Conservation (phyloP, 2,113 vertebrate species). For the Carassius auratus region DNA sequence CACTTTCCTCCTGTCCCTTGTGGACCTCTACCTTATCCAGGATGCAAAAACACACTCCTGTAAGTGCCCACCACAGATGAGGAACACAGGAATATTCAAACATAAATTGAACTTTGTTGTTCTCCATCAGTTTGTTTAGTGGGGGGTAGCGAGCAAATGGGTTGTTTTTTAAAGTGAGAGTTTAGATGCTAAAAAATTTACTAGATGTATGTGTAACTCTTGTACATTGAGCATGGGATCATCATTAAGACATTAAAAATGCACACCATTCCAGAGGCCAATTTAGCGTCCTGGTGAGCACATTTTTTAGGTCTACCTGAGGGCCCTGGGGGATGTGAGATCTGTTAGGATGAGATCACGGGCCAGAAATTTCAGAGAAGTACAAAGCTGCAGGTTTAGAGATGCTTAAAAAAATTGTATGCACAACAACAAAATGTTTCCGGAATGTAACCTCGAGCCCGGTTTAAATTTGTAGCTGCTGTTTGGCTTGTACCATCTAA, state of each 20-base stretch:
- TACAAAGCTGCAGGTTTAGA: neutral
- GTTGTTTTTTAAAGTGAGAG: conserved; percentile 65
- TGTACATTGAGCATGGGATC: conserved; percentile 69
- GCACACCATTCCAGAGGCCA: conserved; percentile 69
- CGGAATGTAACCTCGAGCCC: neutral
- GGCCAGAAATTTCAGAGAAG: neutral
- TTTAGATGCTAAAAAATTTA: conserved; percentile 72
- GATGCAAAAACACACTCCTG: conserved; percentile 73
- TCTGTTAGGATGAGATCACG: conserved; percentile 12
- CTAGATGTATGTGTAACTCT: conserved; percentile 68
- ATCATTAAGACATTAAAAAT: conserved; percentile 79
- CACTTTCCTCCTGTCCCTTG: conserved; percentile 69
- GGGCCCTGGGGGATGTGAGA: neutral
- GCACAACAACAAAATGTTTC: neutral
- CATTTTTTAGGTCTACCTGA: conserved; percentile 56
- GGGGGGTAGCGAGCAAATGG: conserved; percentile 69
- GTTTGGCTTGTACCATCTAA: neutral
- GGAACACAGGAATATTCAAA: conserved; percentile 72
- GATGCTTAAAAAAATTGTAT: neutral
- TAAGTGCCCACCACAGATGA: conserved; percentile 67
- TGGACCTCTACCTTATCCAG: conserved; percentile 67
- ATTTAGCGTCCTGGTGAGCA: conserved; percentile 65
- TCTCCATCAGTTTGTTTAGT: conserved; percentile 72
- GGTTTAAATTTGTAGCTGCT: neutral
- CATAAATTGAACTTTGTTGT: conserved; percentile 77